Percentiles rank a stretch among this genome's conserved stretches.
phyloP scores from a whole-genome alignment of 2,888 invertebrate species.

The Dryobota labecula region DNA sequence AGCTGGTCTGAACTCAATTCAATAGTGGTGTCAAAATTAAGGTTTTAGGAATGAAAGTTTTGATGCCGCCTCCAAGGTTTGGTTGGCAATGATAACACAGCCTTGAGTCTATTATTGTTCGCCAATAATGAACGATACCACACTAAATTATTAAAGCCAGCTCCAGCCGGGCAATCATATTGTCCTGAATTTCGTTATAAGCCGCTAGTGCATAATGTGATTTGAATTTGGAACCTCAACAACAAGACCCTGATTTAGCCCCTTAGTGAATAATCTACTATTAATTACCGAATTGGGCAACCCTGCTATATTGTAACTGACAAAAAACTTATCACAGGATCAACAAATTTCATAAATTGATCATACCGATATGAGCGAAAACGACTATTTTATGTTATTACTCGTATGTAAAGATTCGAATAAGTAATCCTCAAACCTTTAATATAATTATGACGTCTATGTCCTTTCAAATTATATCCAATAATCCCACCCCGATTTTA shows the following conservation, averaged over 20 bases:
- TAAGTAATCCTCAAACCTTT: not conserved
- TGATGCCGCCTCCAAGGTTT: not conserved
- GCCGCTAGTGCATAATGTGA: not conserved
- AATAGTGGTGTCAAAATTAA: not conserved
- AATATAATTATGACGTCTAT: not conserved
- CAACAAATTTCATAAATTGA: not conserved
- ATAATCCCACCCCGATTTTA: slow-evolving; percentile 23
- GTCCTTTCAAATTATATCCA: not conserved
- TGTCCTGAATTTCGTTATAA: not conserved
- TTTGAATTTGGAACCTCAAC: not conserved
- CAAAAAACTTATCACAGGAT: not conserved
- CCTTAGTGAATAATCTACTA: not conserved
- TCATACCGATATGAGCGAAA: not conserved
- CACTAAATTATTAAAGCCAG: not conserved
- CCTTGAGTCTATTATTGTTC: not conserved
- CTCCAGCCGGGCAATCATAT: not conserved
- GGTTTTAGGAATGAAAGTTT: not conserved
- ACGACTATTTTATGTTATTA: not conserved
- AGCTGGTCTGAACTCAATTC: not conserved
- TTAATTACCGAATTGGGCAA: not conserved
- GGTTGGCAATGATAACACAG: not conserved
- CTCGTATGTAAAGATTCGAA: not conserved
- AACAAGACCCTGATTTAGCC: not conserved
- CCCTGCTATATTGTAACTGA: not conserved
- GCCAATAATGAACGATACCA: not conserved